Evolutionary conservation across 2,113 vertebrate species (phyloP).

Genomic region (Orycteropus afer): DNA sequence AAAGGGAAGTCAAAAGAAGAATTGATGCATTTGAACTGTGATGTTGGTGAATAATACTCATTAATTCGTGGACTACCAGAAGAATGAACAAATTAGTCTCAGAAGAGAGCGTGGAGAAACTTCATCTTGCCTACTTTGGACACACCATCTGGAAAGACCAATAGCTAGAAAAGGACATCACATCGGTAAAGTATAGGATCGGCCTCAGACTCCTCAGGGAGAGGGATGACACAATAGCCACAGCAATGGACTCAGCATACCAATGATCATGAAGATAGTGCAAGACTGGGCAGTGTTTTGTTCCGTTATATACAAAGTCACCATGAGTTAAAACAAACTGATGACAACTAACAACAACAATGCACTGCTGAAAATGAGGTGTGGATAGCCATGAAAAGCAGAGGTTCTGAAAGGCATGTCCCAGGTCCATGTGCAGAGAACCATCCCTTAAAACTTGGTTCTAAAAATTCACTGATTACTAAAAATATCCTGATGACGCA

Average conservation of each 20-base stretch:
- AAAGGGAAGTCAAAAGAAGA: neutral
- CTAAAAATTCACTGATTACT: conserved; percentile 70
- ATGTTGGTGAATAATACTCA: neutral
- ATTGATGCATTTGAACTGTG: neutral
- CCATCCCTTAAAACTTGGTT: conserved; percentile 38
- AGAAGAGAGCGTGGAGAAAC: neutral
- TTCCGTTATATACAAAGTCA: neutral
- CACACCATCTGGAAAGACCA: neutral
- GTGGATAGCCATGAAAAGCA: neutral
- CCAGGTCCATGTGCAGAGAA: neutral
- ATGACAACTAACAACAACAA: neutral
- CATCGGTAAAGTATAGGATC: neutral
- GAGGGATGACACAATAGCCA: neutral
- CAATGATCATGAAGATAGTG: neutral
- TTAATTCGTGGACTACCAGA: neutral
- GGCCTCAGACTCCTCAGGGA: neutral
- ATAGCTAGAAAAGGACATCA: neutral
- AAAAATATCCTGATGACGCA: conserved; percentile 76
- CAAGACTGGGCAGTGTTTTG: neutral
- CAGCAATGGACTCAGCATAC: neutral
- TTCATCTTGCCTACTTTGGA: neutral
- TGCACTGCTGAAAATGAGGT: neutral
- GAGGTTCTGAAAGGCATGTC: neutral
- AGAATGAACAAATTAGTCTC: neutral
- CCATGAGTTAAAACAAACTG: neutral